Base-by-base conservation (phyloP, 2,113 vertebrate genomes). In the Proteles cristata region DNA sequence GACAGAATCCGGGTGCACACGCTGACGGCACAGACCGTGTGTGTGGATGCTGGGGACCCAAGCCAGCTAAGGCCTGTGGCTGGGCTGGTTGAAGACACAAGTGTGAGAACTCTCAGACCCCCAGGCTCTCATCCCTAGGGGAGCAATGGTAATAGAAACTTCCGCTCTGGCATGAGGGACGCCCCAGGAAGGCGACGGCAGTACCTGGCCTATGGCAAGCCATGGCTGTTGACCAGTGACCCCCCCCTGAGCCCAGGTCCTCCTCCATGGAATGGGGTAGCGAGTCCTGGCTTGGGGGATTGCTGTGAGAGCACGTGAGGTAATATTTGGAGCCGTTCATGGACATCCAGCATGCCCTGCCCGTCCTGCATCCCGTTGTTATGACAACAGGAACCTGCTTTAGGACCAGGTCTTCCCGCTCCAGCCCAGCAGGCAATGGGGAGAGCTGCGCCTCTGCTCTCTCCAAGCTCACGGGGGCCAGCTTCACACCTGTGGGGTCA, bases 1-100 rank as follows among this genome's bases (percentile, higher is more conserved):
- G 21, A 79, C 79, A 4, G 17, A 39, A 55, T 39, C 53, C 82
- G 45, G 43, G 35, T 25, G 28, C 35, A 8, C 21, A 65, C 23
- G 5, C 39, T 15, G 7, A 26, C 1, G 4, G 8, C 53, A 14
- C 26, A 7, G 26, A 21, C 5, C 19, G 0, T 0, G 28, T 15
- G 11, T 1, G 0, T 9, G 11, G 68, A 2, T 4, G 25, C 33
- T 11, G 2, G 71, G 55, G 35, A n/a, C 74, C 15, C 2, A 10
- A 53, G n/a, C 4, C 11, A 28, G 39, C 76, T 1, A 12, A 43
- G 48, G 48, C 17, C 48, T 21, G 1, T 0, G 15, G n/a, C 39
- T 17, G 0, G 48, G 9, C 6, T 17, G 65, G n/a, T 48, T 43
- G 19, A 73, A 28, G 69, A 66, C 1, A 9, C 33, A 45, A 8